Base-by-base conservation (phyloP, 2,888 invertebrate species). In the Eulithis prunata region DNA sequence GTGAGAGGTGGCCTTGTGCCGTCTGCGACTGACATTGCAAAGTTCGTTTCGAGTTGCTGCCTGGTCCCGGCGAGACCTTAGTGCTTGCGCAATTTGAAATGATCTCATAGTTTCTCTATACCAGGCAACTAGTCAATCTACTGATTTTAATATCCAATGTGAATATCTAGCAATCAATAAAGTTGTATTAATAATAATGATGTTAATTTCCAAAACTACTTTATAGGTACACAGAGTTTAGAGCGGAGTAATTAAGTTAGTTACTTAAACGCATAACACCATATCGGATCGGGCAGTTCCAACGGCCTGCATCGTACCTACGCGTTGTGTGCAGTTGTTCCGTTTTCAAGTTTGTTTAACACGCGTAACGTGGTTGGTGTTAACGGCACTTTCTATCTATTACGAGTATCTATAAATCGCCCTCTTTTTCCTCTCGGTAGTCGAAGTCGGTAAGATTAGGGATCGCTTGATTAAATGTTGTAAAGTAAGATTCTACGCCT, bases 281-380 rank as follows among this genome's bases (percentile, higher is more conserved):
- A 69, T 13, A 62, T 53, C 52, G 36, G 64, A 59, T 63, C 47
- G 38, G 57, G 58, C 41, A 62, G 43, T 43, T 64, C 32, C 53
- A 63, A 64, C 62, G 57, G 59, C 45, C 51, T 46, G 46, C 11
- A 59, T 62, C 66, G 64, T 66, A 58, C 67, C 21, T 21, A 21
- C 21, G 59, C 67, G 61, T 59, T 62, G 58, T 61, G 73, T 78
- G 78, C 81, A 83, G 77, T 78, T 76, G 77, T 79, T 84, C 79
- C 80, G 80, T 83, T 82, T 68, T 78, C 72, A 73, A 83, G 83
- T 82, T 86, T 85, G 85, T 75, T 84, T 84, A 86, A 79, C 75
- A 80, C 84, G 90, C 90, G 91, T 91, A 91, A 91, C 91, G 83
- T 88, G 84, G 89, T 88, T 85, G 85, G 86, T 85, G 84, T 80